Percentiles rank a stretch among this genome's conserved stretches.
Evolutionary conservation across 2,113 vertebrate genomes (phyloP).

Genomic region (Podarcis cretensis): DNA sequence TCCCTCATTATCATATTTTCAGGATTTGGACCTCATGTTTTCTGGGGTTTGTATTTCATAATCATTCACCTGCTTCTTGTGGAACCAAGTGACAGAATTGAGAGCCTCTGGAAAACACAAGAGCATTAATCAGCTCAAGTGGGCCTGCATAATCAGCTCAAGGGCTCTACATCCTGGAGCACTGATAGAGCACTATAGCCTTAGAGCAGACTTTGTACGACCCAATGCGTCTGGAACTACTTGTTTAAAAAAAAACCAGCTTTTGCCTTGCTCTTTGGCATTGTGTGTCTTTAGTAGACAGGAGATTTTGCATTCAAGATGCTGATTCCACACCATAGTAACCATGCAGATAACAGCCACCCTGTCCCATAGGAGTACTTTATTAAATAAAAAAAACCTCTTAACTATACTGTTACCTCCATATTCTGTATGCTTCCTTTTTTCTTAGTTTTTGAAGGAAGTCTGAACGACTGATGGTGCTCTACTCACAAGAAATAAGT

Average conservation of each 20-base stretch:
- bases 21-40: not conserved
- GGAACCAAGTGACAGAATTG: not conserved
- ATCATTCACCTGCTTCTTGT: not conserved
- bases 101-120: not conserved
- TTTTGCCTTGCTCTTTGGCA: not conserved
- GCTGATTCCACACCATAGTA: not conserved
- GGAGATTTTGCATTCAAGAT: constrained; percentile 1
- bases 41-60: not conserved
- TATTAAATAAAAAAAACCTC: not conserved
- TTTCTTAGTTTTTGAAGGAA: constrained; percentile 13
- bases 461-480: not conserved
- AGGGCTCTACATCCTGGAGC: not conserved
- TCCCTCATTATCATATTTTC: not conserved
- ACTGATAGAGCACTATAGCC: too few species aligned
- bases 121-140: not conserved
- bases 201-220: not conserved
- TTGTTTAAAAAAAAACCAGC: not conserved
- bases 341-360: not conserved
- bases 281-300: not conserved
- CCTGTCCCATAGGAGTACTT: not conserved
- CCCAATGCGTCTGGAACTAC: not conserved
- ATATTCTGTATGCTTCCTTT: not conserved
- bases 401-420: not conserved
- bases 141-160: not conserved
- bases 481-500: not conserved